A percentile compares a stretch with the other conserved stretches of the same genome.
phyloP scores from a whole-genome alignment of 2,797 vertebrate species.

The Mycteria americana region DNA sequence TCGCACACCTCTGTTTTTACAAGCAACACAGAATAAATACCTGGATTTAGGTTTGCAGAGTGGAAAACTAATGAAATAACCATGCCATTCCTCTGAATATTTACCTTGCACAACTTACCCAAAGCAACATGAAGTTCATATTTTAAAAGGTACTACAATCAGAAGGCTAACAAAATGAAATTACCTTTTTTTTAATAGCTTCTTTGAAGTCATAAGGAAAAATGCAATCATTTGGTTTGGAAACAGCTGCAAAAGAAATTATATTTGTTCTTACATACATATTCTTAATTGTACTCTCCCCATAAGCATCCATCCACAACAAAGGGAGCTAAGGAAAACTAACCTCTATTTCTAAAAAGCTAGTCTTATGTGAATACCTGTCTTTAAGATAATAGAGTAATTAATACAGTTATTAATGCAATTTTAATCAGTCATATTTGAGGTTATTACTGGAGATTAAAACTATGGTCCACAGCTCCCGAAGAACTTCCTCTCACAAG shows the following conservation, averaged over 20 bases:
- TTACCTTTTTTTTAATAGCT: slow-evolving; percentile 86
- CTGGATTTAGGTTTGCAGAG: neutral
- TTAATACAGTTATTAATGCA: neutral
- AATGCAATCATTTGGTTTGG: slow-evolving; percentile 91
- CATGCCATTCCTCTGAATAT: neutral
- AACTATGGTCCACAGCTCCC: neutral
- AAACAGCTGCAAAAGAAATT: slow-evolving; percentile 82
- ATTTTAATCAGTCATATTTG: neutral
- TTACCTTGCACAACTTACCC: neutral
- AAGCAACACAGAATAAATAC: neutral
- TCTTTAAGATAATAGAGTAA: neutral
- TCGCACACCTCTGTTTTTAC: neutral
- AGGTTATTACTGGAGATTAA: neutral
- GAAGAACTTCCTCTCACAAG: neutral
- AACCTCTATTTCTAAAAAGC: neutral
- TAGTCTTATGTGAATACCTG: neutral
- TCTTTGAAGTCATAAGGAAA: slow-evolving; percentile 94
- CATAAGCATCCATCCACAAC: neutral
- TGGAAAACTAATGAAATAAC: neutral
- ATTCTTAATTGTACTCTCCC: neutral
- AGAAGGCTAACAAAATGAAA: neutral
- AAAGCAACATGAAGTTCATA: neutral
- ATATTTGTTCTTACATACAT: neutral
- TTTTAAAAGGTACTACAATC: neutral
- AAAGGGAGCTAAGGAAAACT: neutral